phyloP scores from a whole-genome alignment of 1,140 invertebrate genomes.

The Charaxes varanes region DNA sequence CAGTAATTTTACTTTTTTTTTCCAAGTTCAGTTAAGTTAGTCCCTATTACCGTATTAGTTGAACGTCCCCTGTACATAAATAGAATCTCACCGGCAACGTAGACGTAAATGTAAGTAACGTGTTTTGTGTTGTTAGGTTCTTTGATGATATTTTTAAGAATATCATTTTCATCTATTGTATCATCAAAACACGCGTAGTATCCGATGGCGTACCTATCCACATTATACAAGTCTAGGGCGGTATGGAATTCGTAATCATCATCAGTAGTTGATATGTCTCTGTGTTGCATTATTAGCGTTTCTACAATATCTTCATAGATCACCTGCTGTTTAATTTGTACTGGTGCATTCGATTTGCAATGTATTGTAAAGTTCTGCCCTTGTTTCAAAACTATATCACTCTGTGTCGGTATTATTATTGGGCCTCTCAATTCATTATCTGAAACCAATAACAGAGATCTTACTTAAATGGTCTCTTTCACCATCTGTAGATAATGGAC shows the following conservation, averaged over 20 bases:
- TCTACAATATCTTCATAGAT: constrained; percentile 38
- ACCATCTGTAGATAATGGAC: no score
- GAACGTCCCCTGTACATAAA: no score
- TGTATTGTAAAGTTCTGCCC: constrained; percentile 66
- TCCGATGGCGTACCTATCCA: constrained; percentile 72
- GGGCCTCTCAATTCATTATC: constrained; percentile 51
- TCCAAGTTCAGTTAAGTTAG: no score
- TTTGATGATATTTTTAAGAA: constrained; percentile 48
- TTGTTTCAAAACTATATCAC: constrained; percentile 62
- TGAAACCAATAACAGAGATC: constrained; percentile 34
- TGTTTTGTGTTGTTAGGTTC: constrained; percentile 64
- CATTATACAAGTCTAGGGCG: constrained; percentile 54
- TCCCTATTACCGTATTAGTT: no score
- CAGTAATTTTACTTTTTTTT: no score
- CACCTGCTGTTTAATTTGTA: constrained; percentile 67
- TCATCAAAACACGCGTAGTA: constrained; percentile 77
- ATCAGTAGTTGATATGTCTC: constrained; percentile 36
- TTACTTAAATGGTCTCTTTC: no score
- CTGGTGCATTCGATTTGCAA: constrained; percentile 65
- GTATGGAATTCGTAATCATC: constrained; percentile 49
- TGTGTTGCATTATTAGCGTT: constrained; percentile 33
- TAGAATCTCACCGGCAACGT: constrained; percentile 77
- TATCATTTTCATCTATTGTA: constrained; percentile 38
- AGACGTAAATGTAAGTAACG: constrained; percentile 76
- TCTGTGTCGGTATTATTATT: constrained; percentile 59